Conservation (phyloP, 2,888 invertebrate genomes). For the Dysmachus trigonus region DNA sequence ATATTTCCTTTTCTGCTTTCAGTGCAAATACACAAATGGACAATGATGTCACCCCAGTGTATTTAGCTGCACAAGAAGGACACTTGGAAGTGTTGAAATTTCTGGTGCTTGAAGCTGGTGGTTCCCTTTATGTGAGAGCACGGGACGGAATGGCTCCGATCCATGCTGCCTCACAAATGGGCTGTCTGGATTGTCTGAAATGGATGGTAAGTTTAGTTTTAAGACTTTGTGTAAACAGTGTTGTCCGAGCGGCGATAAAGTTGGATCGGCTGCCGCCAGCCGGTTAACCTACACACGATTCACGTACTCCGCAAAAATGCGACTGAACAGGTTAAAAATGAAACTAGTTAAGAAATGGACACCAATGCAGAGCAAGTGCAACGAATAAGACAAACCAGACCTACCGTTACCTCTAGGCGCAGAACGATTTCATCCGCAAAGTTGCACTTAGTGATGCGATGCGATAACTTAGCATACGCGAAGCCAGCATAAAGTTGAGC, state of each 20-base stretch:
- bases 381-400: constrained; percentile 39
- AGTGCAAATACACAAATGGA: constrained; percentile 93
- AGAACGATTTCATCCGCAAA: constrained; percentile 42
- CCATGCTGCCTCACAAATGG: constrained; percentile 91
- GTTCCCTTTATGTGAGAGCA: constrained; percentile 82
- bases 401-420: constrained; percentile 36
- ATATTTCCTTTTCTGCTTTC: constrained; percentile 56
- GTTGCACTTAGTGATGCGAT: constrained; percentile 24
- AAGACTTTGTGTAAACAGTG: neutral
- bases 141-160: constrained; percentile 91
- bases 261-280: neutral
- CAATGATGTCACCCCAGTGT: constrained; percentile 90
- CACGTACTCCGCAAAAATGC: neutral
- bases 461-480: neutral
- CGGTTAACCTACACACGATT: neutral
- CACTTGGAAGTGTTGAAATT: constrained; percentile 87
- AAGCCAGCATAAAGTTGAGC: constrained; percentile 17
- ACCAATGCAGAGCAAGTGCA: constrained; percentile 11
- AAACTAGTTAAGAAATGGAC: constrained; percentile 34
- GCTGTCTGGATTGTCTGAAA: constrained; percentile 84
- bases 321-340: constrained; percentile 29
- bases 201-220: constrained; percentile 80
- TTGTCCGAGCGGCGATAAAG: neutral
- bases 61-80: constrained; percentile 88
- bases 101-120: constrained; percentile 84